Evolutionary conservation across 2,797 vertebrate genomes (phyloP).

Genomic region (Myotis myotis): DNA sequence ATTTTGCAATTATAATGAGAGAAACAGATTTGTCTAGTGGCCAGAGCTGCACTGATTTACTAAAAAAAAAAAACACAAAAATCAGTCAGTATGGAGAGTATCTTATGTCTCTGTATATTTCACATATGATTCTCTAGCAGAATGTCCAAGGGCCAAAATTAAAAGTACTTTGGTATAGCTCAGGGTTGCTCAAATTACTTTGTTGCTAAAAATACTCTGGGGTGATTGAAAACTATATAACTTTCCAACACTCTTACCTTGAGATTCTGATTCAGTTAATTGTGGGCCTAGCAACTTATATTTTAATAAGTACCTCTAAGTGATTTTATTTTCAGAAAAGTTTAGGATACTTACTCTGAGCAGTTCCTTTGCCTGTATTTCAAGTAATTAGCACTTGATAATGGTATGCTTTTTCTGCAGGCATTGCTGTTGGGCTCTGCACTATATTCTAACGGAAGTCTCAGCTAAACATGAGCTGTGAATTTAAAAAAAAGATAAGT

Average conservation of each 20-base stretch:
- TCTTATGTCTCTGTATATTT: background rate
- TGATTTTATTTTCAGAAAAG: slow-evolving; percentile 9
- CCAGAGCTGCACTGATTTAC: background rate
- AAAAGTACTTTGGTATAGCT: background rate
- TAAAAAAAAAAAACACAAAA: background rate
- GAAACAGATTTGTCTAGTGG: background rate
- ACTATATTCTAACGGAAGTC: background rate
- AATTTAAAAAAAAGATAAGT: background rate
- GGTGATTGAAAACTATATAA: background rate
- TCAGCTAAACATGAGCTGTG: background rate
- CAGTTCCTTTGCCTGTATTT: background rate
- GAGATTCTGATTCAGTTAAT: background rate
- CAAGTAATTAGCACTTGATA: background rate
- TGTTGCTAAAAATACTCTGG: background rate
- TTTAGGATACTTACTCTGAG: background rate
- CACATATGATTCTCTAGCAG: background rate
- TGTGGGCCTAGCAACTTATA: background rate
- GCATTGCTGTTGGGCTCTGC: background rate
- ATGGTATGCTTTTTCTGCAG: background rate
- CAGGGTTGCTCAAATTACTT: background rate
- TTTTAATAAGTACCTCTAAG: background rate
- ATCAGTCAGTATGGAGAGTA: background rate
- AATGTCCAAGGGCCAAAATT: background rate
- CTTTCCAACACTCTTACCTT: background rate
- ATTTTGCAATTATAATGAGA: slow-evolving; percentile 12